Percentiles rank a stretch among this genome's conserved stretches.
Conservation (phyloP, 1,140 invertebrate genomes). For the Neodiprion fabricii region DNA sequence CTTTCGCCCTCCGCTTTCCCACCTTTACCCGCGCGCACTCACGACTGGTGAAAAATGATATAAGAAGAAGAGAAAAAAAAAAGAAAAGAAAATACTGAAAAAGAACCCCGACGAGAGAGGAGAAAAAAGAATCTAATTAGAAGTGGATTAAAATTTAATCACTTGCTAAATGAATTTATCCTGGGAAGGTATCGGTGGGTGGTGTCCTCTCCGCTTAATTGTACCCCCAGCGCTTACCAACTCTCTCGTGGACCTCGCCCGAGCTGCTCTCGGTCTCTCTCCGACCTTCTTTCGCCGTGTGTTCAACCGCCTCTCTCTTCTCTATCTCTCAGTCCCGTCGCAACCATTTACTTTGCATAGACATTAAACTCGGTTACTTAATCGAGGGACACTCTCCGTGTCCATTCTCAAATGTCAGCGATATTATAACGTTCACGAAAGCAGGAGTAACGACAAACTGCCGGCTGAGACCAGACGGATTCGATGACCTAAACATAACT, state of each 20-base stretch:
- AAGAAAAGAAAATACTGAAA: background rate
- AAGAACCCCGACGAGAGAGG: background rate
- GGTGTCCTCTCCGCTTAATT: conserved; percentile 50
- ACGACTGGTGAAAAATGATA: conserved; percentile 9
- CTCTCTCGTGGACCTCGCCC: conserved; percentile 20
- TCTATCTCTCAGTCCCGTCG: conserved; percentile 15
- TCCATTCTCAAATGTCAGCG: background rate
- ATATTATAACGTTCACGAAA: conserved; percentile 29
- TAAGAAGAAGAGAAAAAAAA: background rate
- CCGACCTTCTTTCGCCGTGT: background rate
- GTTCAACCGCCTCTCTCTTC: conserved; percentile 9
- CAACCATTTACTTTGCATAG: conserved; percentile 41
- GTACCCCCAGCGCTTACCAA: conserved; percentile 26
- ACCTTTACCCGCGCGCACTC: conserved; percentile 33
- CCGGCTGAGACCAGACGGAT: too few species aligned
- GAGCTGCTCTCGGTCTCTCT: conserved; percentile 20
- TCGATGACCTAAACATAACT: background rate
- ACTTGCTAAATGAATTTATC: conserved; percentile 50
- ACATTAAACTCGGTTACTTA: conserved; percentile 42
- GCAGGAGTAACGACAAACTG: too few species aligned
- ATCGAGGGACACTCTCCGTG: conserved; percentile 29
- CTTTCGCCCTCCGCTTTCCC: conserved; percentile 15
- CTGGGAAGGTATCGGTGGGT: conserved; percentile 40
- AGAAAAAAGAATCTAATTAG: conserved; percentile 53
- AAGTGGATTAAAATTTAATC: conserved; percentile 57